phyloP scores from a whole-genome alignment of 23 tunicate genomes.

The Botrylloides violaceus region DNA sequence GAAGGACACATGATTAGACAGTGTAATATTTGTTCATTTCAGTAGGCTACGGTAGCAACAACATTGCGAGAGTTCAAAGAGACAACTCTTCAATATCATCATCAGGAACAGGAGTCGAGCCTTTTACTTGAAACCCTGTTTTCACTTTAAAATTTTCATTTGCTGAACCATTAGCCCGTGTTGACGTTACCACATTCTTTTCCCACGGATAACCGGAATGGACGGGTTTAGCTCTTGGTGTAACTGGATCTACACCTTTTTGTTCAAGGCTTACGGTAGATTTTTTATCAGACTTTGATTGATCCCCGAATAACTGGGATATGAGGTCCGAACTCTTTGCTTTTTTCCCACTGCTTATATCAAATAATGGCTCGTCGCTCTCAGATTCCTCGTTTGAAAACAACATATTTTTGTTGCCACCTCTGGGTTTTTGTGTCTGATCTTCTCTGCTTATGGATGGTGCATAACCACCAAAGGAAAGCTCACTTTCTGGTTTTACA shows the following conservation, averaged over 20 bases:
- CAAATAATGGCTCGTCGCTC: constrained; percentile 69
- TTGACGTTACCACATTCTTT: constrained; percentile 42
- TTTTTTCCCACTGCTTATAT: constrained; percentile 48
- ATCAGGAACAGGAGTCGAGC: constrained; percentile 2
- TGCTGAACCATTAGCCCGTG: constrained; percentile 13
- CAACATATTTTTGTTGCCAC: background rate
- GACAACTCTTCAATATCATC: constrained; percentile 22
- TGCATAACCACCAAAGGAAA: constrained; percentile 80
- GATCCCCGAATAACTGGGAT: constrained; percentile 59
- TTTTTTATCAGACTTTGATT: constrained; percentile 12
- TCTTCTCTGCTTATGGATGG: constrained; percentile 46
- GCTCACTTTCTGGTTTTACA: constrained; percentile 35
- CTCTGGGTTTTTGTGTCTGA: constrained; percentile 29
- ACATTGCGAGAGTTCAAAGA: background rate
- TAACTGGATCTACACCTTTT: constrained; percentile 6
- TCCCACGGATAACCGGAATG: constrained; percentile 94
- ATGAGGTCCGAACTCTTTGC: constrained; percentile 44
- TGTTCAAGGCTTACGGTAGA: background rate
- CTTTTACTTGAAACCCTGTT: background rate
- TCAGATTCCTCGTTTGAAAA: constrained; percentile 31
- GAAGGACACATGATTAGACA: no score
- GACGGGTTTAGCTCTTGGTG: constrained; percentile 80
- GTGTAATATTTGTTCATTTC: background rate
- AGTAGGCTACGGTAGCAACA: background rate
- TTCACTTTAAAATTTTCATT: background rate